These are phyloP conservation scores for Eudyptes chrysolophus DNA, from an alignment of 2,113 vertebrate genomes.

Conservation along the genomic window DNA sequence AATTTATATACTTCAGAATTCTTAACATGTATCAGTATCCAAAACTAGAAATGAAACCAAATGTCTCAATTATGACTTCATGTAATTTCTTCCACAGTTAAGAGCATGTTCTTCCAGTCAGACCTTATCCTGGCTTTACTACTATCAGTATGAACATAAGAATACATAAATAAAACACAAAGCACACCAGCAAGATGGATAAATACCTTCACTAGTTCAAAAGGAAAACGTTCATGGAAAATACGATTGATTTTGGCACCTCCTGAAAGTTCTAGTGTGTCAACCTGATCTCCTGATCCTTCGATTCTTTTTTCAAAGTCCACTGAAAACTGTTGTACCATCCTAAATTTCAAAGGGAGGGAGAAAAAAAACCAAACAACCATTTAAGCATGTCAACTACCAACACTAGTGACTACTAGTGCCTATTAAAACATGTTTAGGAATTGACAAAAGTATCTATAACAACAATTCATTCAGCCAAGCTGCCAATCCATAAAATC, in stretches of 20 bases:
- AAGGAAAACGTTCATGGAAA: constrained; percentile 83
- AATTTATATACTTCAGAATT: background rate
- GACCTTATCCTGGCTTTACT: background rate
- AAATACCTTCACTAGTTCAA: constrained; percentile 82
- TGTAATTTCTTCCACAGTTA: background rate
- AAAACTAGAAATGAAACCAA: background rate
- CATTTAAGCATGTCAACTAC: background rate
- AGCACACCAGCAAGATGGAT: background rate
- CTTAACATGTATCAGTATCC: background rate
- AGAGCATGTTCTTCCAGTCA: background rate
- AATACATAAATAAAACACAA: background rate
- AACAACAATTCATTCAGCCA: background rate
- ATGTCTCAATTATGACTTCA: background rate
- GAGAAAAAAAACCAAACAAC: background rate
- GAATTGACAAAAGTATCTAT: background rate
- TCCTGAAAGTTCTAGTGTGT: constrained; percentile 80
- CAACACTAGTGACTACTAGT: background rate
- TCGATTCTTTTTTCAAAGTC: constrained; percentile 84
- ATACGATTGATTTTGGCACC: constrained; percentile 84
- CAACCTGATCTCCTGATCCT: constrained; percentile 82
- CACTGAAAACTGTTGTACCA: constrained; percentile 83
- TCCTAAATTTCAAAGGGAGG: constrained; percentile 46
- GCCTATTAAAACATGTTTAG: background rate
- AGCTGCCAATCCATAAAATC: background rate
- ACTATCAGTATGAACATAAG: background rate